phyloP scores from a whole-genome alignment of 2,797 vertebrate genomes.

The Intellagama lesueurii region DNA sequence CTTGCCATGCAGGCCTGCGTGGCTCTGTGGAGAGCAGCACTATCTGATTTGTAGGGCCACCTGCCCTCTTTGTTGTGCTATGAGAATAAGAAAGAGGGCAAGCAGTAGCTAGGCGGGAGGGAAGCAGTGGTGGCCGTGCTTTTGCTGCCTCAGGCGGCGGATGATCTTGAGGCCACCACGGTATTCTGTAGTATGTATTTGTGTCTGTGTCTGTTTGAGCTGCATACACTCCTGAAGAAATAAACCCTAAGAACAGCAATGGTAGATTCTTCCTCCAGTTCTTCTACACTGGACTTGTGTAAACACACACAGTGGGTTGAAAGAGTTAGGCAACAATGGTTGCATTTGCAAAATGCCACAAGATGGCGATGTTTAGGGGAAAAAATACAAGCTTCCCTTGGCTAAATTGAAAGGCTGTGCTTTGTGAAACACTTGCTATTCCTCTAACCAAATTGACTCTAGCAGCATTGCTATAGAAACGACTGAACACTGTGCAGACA shows the following conservation, averaged over 20 bases:
- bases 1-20: background rate
- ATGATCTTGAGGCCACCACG: background rate
- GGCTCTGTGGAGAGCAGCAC: background rate
- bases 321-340: background rate
- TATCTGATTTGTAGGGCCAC: background rate
- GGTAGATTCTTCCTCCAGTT: too few species aligned
- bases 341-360: slow-evolving; percentile 3
- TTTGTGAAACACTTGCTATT: background rate
- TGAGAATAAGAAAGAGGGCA: background rate
- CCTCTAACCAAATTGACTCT: background rate
- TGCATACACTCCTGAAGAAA: background rate
- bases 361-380: slow-evolving; percentile 14
- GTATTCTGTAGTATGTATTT: background rate
- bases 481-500: background rate
- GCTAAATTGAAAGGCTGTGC: background rate
- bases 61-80: background rate
- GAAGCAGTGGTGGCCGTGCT: background rate
- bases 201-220: background rate
- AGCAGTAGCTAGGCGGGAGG: too few species aligned
- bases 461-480: background rate
- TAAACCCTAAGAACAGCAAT: background rate
- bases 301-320: background rate
- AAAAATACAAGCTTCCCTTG: background rate
- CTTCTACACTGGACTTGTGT: background rate
- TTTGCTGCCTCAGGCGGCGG: background rate